A percentile compares a stretch with the other conserved stretches of the same genome.
phyloP scores from a whole-genome alignment of 1,140 invertebrate genomes.

The Chrysomallon squamiferum region DNA sequence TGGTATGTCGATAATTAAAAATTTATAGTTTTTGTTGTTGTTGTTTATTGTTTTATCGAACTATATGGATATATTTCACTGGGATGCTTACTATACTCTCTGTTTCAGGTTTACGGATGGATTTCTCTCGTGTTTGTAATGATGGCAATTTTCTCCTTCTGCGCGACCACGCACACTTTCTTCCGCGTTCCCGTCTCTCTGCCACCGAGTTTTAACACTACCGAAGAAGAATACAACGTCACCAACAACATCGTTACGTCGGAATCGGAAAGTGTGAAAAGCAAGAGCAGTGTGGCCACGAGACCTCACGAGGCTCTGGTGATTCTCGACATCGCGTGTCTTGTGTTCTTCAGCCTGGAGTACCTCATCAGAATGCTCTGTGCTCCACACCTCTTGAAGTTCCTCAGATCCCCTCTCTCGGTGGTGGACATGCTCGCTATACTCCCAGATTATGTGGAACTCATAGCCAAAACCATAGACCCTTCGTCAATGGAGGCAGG shows the following conservation, averaged over 20 bases:
- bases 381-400: conserved; percentile 55
- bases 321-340: conserved; percentile 51
- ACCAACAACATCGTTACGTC: not conserved
- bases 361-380: conserved; percentile 59
- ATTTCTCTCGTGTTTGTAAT: conserved; percentile 29
- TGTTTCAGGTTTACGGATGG: conserved; percentile 27
- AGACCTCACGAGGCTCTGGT: conserved; percentile 21
- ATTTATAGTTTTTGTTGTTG: no score
- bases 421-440: conserved; percentile 70
- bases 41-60: no score
- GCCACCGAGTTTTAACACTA: not conserved
- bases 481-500: not conserved
- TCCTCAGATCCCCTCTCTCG: conserved; percentile 79
- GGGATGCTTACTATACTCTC: no score
- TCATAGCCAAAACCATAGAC: conserved; percentile 16
- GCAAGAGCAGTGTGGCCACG: not conserved
- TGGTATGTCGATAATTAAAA: no score
- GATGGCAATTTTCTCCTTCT: conserved; percentile 39
- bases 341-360: conserved; percentile 64
- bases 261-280: not conserved
- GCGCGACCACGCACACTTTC: conserved; percentile 19
- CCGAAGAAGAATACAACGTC: not conserved
- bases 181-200: conserved; percentile 12
- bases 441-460: conserved; percentile 56
- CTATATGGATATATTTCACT: no score